Evolutionary conservation across 2,113 vertebrate species (phyloP).

Genomic region (Colius striatus): DNA sequence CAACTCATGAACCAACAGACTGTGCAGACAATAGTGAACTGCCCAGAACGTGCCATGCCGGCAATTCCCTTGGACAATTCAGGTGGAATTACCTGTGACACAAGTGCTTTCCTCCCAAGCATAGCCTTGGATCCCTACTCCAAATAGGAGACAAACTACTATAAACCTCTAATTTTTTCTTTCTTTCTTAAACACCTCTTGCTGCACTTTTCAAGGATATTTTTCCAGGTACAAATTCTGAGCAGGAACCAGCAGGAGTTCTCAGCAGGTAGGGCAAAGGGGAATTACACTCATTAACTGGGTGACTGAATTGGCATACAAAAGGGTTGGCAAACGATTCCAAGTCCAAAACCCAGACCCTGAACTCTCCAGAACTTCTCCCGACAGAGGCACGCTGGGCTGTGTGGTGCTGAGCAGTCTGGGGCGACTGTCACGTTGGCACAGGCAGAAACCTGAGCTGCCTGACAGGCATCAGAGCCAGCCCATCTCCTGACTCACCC

Average conservation of each 20-base stretch:
- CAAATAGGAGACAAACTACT: not conserved
- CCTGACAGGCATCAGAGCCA: not conserved
- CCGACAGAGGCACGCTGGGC: not conserved
- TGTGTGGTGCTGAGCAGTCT: fast-evolving
- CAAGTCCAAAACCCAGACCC: not conserved
- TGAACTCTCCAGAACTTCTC: not conserved
- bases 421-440: not conserved
- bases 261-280: not conserved
- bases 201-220: not conserved
- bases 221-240: not conserved
- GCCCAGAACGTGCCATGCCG: fast-evolving
- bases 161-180: not conserved
- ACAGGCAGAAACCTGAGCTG: not conserved
- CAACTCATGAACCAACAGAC: fast-evolving
- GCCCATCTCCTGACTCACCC: not conserved
- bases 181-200: not conserved
- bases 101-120: fast-evolving
- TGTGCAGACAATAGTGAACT: fast-evolving
- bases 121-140: not conserved
- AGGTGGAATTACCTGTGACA: fast-evolving
- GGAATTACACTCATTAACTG: not conserved
- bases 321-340: not conserved
- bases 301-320: not conserved
- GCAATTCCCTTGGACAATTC: not conserved
- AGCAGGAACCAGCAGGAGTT: not conserved